These are phyloP conservation scores for Irena cyanogastra DNA, from an alignment of 2,113 vertebrate species.

Conservation along the genomic window DNA sequence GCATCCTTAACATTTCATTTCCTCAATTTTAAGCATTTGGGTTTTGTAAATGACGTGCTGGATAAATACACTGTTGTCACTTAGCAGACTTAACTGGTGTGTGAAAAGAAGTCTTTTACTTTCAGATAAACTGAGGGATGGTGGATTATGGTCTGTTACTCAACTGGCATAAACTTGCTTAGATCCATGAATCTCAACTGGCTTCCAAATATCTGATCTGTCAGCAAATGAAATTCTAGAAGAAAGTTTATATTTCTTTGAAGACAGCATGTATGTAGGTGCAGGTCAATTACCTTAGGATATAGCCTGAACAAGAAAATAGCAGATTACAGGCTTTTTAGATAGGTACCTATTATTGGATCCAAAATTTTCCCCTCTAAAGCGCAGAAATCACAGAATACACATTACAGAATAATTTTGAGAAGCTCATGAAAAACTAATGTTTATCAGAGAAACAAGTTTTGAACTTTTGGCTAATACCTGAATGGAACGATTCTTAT, in stretches of 20 bases:
- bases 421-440: not conserved
- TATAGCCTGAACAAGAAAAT: not conserved
- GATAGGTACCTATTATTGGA: not conserved
- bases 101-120: slow-evolving; percentile 11
- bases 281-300: not conserved
- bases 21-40: slow-evolving; percentile 36
- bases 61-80: slow-evolving; percentile 33
- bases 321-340: not conserved
- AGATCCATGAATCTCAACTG: not conserved
- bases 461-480: not conserved
- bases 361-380: not conserved
- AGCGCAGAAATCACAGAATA: not conserved
- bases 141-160: not conserved
- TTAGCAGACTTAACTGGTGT: not conserved
- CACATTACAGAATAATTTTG: not conserved
- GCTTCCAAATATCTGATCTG: not conserved
- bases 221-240: not conserved
- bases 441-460: not conserved
- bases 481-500: not conserved
- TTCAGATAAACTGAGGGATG: not conserved
- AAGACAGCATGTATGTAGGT: not conserved
- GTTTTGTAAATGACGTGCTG: slow-evolving; percentile 22
- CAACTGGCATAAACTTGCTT: not conserved
- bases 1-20: slow-evolving; percentile 56
- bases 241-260: not conserved